Percentiles rank a stretch among this genome's conserved stretches.
Conservation (phyloP, 1,140 invertebrate genomes). For the Temnothorax longispinosus region DNA sequence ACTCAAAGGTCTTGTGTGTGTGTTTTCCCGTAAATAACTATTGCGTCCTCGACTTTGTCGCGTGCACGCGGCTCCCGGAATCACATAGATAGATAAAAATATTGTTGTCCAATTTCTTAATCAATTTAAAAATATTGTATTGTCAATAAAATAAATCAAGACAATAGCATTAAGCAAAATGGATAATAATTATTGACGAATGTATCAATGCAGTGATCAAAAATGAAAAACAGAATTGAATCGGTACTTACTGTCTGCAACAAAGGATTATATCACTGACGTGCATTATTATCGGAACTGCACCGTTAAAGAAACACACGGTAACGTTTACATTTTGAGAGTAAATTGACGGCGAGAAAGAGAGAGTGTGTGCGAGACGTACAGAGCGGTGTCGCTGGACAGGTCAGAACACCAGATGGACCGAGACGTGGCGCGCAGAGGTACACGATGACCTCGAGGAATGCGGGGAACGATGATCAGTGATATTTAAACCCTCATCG, state of each 20-base stretch:
- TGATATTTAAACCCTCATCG: conserved; percentile 74
- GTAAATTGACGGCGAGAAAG: background rate
- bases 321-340: conserved; percentile 25
- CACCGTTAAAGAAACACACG: background rate
- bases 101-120: no score
- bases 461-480: conserved; percentile 76
- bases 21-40: conserved; percentile 10
- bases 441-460: conserved; percentile 66
- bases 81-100: background rate
- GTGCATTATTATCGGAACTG: background rate
- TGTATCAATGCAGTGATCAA: background rate
- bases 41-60: background rate
- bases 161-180: conserved; percentile 16
- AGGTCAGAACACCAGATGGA: conserved; percentile 55
- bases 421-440: conserved; percentile 22
- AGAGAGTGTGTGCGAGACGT: background rate
- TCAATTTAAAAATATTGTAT: background rate
- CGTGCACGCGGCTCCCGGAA: background rate
- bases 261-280: background rate
- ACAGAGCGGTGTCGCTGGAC: conserved; percentile 39
- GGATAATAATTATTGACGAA: background rate
- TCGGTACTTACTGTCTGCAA: background rate
- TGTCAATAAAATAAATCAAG: conserved; percentile 1
- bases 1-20: background rate
- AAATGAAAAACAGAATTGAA: background rate